Base-by-base conservation (phyloP, 2,113 vertebrate genomes). In the Bagarius yarrelli region DNA sequence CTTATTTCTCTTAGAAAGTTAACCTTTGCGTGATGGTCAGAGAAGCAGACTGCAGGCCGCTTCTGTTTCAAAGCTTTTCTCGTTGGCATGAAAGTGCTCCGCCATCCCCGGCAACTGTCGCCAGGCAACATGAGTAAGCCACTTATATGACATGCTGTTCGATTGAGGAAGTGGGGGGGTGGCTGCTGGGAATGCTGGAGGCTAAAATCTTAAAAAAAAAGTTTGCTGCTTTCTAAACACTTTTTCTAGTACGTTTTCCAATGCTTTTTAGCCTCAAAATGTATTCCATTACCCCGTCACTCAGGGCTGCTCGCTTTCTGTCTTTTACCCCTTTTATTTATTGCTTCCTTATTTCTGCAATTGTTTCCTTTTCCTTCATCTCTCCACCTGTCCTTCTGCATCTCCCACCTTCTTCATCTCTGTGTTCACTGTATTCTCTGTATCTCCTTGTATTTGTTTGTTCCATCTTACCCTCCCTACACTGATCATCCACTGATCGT, bases 71-170 rank as follows among this genome's bases (percentile, higher is more conserved):
- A 82, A 84, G 81, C 82, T 89, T 79, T 89, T 87, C 86, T 88
- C 87, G 84, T 86, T 87, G 82, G 85, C 88, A 69, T 76, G 18
- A 67, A n/a, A 60, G 57, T 66, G 50, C 55, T 66, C 53, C 76
- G 81, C 86, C 87, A 86, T 90, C 85, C 90, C 87, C 88, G 85
- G 89, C 91, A 82, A 88, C 92, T 87, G 91, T 94, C 92, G 92
- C 91, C 89, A 93, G 93, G 92, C 92, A 93, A 92, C 91, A 89
- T 92, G 87, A 87, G 89, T 91, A 87, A 90, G 88, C 83, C 88
- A 90, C 90, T 91, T 91, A 90, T 88, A 88, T 90, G 86, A 73
- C 86, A 73, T 85, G 83, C 90, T 87, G 90, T 90, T 92, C 92
- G 89, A 92, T 92, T 92, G 89, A 85, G 85, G 86, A 55, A 87